These are phyloP conservation scores for Leptopilina clavipes DNA, from an alignment of 1,140 invertebrate species.

Conservation along the genomic window DNA sequence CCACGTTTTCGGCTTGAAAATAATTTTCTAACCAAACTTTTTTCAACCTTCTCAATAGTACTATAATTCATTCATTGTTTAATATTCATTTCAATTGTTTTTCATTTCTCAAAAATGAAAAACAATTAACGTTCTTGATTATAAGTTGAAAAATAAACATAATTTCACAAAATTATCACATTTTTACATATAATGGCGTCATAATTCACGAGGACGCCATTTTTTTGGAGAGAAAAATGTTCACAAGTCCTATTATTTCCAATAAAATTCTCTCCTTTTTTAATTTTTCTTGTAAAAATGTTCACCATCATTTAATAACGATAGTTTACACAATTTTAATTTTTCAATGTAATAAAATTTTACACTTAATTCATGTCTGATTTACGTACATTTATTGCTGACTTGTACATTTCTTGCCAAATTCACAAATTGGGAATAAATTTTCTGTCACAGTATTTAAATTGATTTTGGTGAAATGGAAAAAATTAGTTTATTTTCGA, in stretches of 20 bases:
- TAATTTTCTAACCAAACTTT: conserved; percentile 18
- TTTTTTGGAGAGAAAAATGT: neutral
- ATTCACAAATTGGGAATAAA: too few species aligned
- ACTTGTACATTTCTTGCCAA: too few species aligned
- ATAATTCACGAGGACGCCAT: conserved; percentile 5
- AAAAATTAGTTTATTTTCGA: too few species aligned
- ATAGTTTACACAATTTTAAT: too few species aligned
- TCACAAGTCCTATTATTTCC: neutral
- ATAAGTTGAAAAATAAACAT: neutral
- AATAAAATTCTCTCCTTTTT: neutral
- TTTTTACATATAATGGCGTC: conserved; percentile 23
- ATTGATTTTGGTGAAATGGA: too few species aligned
- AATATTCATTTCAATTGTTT: neutral
- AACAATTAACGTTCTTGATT: neutral
- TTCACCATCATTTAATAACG: too few species aligned
- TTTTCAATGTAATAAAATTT: too few species aligned
- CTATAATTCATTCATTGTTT: conserved; percentile 6
- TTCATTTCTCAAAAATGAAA: neutral
- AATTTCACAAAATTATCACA: neutral
- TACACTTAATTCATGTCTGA: too few species aligned
- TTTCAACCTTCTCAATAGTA: neutral
- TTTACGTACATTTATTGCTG: too few species aligned
- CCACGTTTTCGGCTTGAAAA: neutral
- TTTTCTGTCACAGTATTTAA: too few species aligned
- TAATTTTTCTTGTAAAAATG: neutral